Evolutionary conservation across 2,888 invertebrate genomes (phyloP).

Genomic region (Allacma fusca): DNA sequence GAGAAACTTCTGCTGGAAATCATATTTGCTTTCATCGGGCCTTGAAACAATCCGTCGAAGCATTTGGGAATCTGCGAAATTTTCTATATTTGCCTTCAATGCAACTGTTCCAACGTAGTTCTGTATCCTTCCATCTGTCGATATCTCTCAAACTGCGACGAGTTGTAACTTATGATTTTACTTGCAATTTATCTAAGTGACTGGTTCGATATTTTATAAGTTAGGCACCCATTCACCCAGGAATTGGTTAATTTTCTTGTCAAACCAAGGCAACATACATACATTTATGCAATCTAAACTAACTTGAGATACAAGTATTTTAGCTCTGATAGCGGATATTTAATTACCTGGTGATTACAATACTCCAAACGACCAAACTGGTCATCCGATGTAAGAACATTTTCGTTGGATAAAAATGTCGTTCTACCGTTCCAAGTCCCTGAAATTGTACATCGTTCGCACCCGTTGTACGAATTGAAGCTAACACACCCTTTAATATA

Average conservation of each 20-base stretch:
- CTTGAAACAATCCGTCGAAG: too few relatives aligned
- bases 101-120: slow-evolving; percentile 14
- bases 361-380: not conserved
- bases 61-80: too few relatives aligned
- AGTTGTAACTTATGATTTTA: not conserved
- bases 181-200: slow-evolving; percentile 1
- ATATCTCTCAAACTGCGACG: not conserved
- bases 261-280: slow-evolving; percentile 6
- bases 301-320: not conserved
- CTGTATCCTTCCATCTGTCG: slow-evolving; percentile 1
- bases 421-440: not conserved
- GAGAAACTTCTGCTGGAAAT: too few relatives aligned
- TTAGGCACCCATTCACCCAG: not conserved
- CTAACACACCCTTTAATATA: not conserved
- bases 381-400: not conserved
- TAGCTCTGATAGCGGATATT: not conserved
- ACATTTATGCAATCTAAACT: not conserved
- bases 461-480: not conserved
- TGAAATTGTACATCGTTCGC: not conserved
- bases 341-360: not conserved
- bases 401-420: not conserved
- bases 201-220: not conserved
- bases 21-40: too few relatives aligned
- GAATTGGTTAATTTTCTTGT: not conserved
- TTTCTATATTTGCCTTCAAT: not conserved